Conservation (phyloP, 2,113 vertebrate species). For the Dendrocopos noguchii region DNA sequence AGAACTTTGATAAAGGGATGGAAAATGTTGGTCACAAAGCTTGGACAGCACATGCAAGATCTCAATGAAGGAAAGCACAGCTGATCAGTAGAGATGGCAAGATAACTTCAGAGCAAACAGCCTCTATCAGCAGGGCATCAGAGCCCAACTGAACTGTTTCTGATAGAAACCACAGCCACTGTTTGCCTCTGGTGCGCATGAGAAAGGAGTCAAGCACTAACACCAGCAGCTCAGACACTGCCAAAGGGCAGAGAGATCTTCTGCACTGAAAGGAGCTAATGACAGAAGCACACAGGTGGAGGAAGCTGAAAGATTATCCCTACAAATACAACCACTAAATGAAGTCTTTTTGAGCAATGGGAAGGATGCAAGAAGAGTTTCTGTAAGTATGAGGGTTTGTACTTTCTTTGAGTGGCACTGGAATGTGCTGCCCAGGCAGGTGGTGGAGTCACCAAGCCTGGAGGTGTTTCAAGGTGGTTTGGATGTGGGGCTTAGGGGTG, state of each 20-base stretch:
- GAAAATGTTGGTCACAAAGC: background rate
- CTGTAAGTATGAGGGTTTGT: slow-evolving; percentile 52
- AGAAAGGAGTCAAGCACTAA: background rate
- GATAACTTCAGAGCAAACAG: slow-evolving; percentile 20
- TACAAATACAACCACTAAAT: background rate
- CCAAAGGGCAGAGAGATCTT: background rate
- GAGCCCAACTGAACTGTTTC: slow-evolving; percentile 15
- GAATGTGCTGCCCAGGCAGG: too few relatives aligned
- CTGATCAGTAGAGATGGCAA: slow-evolving; percentile 23
- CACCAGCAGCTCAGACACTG: background rate
- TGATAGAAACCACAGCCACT: slow-evolving; percentile 32
- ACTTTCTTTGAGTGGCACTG: background rate
- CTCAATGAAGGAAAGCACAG: background rate
- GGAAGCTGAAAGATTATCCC: background rate
- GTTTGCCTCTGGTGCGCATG: slow-evolving; percentile 34
- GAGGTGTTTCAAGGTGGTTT: too few relatives aligned
- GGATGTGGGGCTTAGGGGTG: too few relatives aligned
- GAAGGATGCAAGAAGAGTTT: background rate
- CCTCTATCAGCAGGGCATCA: slow-evolving; percentile 19
- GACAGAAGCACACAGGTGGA: background rate
- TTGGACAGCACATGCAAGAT: background rate
- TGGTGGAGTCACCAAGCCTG: too few relatives aligned
- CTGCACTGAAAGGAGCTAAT: background rate
- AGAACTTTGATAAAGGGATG: background rate
- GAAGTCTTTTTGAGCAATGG: background rate